Evolutionary conservation across 2,888 invertebrate species (phyloP).

Genomic region (Luffia ferchaultella): DNA sequence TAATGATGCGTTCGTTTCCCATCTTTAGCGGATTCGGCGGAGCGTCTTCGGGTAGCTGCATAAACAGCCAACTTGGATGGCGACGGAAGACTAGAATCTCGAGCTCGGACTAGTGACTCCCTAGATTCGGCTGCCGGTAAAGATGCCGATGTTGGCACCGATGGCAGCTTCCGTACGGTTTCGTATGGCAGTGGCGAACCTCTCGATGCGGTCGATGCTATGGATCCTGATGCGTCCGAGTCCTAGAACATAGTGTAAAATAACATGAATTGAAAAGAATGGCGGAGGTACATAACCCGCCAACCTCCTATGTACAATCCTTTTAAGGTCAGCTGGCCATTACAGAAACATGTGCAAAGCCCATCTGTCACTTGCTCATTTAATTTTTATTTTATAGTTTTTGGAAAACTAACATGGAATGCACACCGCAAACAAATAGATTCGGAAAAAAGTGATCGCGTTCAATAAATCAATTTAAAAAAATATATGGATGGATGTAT

Average conservation of each 20-base stretch:
- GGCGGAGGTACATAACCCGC: not conserved
- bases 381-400: too few species aligned
- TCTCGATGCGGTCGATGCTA: constrained; percentile 50
- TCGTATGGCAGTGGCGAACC: constrained; percentile 54
- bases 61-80: constrained; percentile 71
- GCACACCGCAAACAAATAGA: too few species aligned
- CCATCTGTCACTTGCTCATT: too few species aligned
- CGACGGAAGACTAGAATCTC: constrained; percentile 65
- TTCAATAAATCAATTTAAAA: too few species aligned
- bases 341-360: too few species aligned
- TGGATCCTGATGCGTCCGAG: constrained; percentile 53
- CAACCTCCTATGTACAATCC: constrained; percentile 2
- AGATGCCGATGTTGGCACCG: constrained; percentile 56
- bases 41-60: constrained; percentile 55
- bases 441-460: too few species aligned
- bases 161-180: constrained; percentile 49
- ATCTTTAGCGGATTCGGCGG: constrained; percentile 69
- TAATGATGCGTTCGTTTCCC: constrained; percentile 71
- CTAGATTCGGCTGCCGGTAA: constrained; percentile 59
- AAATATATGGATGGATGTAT: too few species aligned
- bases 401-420: too few species aligned
- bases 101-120: constrained; percentile 49
- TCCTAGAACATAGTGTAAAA: constrained; percentile 29
- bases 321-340: too few species aligned
- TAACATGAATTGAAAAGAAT: not conserved